Evolutionary conservation across 1,140 invertebrate genomes (phyloP).

Genomic region (Solenopsis invicta): DNA sequence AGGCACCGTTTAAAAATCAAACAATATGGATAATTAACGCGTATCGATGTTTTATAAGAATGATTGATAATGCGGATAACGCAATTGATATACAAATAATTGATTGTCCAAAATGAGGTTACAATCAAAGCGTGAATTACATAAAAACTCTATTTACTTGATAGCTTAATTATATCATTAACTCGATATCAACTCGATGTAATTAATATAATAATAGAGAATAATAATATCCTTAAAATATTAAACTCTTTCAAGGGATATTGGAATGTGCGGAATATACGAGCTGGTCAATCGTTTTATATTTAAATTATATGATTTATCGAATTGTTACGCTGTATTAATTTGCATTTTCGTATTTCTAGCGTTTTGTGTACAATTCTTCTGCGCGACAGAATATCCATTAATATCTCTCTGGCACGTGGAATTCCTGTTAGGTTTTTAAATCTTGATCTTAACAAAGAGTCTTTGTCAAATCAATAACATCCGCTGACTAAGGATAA

Average conservation of each 20-base stretch:
- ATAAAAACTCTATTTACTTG: slow-evolving; percentile 55
- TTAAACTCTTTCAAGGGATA: slow-evolving; percentile 60
- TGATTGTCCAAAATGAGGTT: slow-evolving; percentile 58
- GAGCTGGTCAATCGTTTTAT: slow-evolving; percentile 41
- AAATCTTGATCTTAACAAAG: slow-evolving; percentile 10
- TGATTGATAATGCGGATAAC: slow-evolving; percentile 56
- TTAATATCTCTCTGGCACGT: slow-evolving; percentile 2
- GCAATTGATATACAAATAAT: slow-evolving; percentile 57
- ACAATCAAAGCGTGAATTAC: slow-evolving; percentile 45
- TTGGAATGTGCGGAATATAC: slow-evolving; percentile 39
- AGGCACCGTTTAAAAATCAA: slow-evolving; percentile 15
- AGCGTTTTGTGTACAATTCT: slow-evolving; percentile 41
- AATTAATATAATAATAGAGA: slow-evolving; percentile 60
- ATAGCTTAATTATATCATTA: slow-evolving; percentile 60
- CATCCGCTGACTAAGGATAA: slow-evolving; percentile 28
- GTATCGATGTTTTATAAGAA: slow-evolving; percentile 49
- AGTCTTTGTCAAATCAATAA: slow-evolving; percentile 23
- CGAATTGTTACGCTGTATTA: slow-evolving; percentile 47
- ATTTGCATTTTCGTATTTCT: slow-evolving; percentile 49
- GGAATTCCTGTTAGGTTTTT: background rate
- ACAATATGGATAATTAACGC: slow-evolving; percentile 38
- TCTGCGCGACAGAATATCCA: slow-evolving; percentile 32
- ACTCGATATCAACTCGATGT: slow-evolving; percentile 51
- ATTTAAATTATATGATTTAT: slow-evolving; percentile 61
- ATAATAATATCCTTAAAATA: slow-evolving; percentile 56